Percentiles rank a stretch among this genome's conserved stretches.
These are phyloP conservation scores for Elegia similella DNA, from an alignment of 2,888 invertebrate genomes.

Conservation along the genomic window DNA sequence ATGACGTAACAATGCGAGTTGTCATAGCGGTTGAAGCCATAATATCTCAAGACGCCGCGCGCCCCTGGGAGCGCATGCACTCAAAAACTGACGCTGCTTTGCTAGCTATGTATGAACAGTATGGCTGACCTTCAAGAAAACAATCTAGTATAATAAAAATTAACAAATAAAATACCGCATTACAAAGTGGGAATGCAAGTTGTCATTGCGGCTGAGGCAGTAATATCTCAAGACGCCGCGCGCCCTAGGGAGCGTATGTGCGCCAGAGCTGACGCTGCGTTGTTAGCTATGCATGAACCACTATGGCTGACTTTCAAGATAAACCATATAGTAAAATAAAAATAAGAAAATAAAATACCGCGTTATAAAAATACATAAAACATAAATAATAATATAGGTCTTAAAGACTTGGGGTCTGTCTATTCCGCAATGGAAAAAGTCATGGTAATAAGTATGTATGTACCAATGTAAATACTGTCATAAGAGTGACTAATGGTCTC, in stretches of 20 bases:
- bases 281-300: conserved; percentile 62
- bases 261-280: conserved; percentile 37
- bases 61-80: conserved; percentile 45
- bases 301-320: conserved; percentile 29
- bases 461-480: too few species aligned
- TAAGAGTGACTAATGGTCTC: too few species aligned
- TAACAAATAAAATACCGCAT: too few species aligned
- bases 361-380: too few species aligned
- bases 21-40: conserved; percentile 49
- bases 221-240: conserved; percentile 58
- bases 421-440: too few species aligned
- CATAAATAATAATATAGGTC: too few species aligned
- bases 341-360: too few species aligned
- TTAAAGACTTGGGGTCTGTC: too few species aligned
- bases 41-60: conserved; percentile 57
- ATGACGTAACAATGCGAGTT: conserved; percentile 35
- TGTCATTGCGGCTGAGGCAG: conserved; percentile 49
- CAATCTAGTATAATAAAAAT: too few species aligned
- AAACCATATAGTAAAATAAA: conserved; percentile 22
- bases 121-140: too few species aligned
- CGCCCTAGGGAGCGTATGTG: conserved; percentile 44
- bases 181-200: conserved; percentile 33
- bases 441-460: too few species aligned
- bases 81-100: conserved; percentile 7
- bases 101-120: too few species aligned